Evolutionary conservation across 2,888 invertebrate genomes (phyloP).

Genomic region (Esperia sulphurella): DNA sequence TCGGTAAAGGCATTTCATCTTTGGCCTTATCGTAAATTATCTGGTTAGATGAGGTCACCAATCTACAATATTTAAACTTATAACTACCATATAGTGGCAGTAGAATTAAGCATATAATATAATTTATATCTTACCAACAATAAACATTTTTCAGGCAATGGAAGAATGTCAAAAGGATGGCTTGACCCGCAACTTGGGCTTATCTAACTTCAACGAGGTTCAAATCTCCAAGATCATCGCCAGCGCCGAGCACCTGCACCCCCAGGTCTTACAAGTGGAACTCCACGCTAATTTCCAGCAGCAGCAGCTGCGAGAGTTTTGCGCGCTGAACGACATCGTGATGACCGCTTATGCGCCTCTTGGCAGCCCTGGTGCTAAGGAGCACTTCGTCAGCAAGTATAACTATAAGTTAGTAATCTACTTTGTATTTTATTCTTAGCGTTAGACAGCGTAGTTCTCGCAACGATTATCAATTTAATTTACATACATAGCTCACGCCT

Average conservation of each 20-base stretch:
- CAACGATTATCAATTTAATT: too few relatives aligned
- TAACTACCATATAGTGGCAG: too few relatives aligned
- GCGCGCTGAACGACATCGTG: slow-evolving; percentile 80
- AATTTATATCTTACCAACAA: too few relatives aligned
- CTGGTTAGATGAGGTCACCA: too few relatives aligned
- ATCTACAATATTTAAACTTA: too few relatives aligned
- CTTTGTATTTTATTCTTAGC: too few relatives aligned
- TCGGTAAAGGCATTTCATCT: too few relatives aligned
- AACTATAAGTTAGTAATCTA: slow-evolving; percentile 81
- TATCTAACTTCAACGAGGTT: slow-evolving; percentile 87
- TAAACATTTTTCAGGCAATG: slow-evolving; percentile 77
- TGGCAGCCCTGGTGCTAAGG: slow-evolving; percentile 84
- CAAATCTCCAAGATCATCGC: slow-evolving; percentile 83
- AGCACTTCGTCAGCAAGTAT: slow-evolving; percentile 81
- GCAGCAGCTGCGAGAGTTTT: slow-evolving; percentile 79
- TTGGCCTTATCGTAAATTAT: too few relatives aligned
- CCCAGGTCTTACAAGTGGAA: slow-evolving; percentile 87
- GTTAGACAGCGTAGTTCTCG: too few relatives aligned
- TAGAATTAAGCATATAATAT: too few relatives aligned
- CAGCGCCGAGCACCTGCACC: slow-evolving; percentile 81
- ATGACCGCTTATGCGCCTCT: slow-evolving; percentile 86
- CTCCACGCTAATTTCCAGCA: slow-evolving; percentile 89
- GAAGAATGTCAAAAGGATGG: slow-evolving; percentile 84
- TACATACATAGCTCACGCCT: too few relatives aligned
- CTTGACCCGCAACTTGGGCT: slow-evolving; percentile 83